Conservation (phyloP, 2,113 vertebrate species). For the Clinocottus analis region DNA sequence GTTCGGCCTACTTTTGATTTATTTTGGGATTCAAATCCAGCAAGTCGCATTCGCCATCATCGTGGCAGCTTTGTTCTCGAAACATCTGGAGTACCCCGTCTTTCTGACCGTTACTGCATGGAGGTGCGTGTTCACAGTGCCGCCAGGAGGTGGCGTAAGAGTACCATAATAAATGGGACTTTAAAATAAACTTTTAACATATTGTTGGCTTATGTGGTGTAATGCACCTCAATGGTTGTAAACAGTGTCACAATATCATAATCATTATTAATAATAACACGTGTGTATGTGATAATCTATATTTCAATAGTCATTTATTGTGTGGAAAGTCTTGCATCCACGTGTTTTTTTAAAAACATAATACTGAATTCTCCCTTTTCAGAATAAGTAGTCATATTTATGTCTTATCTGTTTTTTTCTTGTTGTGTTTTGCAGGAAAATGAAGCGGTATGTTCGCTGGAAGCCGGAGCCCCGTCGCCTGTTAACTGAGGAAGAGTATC, state of each 20-base stretch:
- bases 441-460: constrained; percentile 69
- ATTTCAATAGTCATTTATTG: too few species aligned
- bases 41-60: constrained; percentile 88
- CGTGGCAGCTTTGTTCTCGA: constrained; percentile 86
- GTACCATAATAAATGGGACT: not conserved
- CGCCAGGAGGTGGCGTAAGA: constrained; percentile 54
- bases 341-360: not conserved
- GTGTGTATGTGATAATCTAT: not conserved
- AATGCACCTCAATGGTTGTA: not conserved
- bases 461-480: constrained; percentile 86
- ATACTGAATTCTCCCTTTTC: too few species aligned
- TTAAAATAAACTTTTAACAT: not conserved
- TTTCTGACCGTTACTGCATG: constrained; percentile 49
- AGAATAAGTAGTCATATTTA: not conserved
- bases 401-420: not conserved
- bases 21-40: constrained; percentile 90
- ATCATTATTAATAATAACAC: not conserved
- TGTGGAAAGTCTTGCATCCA: too few species aligned
- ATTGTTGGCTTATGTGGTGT: not conserved
- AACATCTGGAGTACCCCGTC: constrained; percentile 90
- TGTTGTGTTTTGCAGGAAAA: constrained; percentile 78
- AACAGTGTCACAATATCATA: not conserved
- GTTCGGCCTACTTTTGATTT: constrained; percentile 89
- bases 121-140: constrained; percentile 67
- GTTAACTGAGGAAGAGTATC: constrained; percentile 93